phyloP scores from a whole-genome alignment of 2,113 vertebrate genomes.

The Rhea pennata region DNA sequence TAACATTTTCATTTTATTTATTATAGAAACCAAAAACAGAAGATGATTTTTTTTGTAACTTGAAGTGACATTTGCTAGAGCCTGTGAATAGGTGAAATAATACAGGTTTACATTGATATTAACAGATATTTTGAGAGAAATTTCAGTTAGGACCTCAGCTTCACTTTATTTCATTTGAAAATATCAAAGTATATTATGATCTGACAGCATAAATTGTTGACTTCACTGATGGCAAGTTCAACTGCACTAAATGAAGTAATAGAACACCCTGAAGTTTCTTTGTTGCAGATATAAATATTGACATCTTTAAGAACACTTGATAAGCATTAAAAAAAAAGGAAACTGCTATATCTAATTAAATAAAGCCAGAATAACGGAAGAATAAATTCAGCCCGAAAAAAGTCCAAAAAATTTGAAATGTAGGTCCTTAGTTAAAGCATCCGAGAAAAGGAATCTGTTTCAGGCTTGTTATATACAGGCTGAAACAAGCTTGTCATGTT shows the following conservation, averaged over 20 bases:
- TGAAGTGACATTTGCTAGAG: constrained; percentile 23
- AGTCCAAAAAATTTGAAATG: constrained; percentile 5
- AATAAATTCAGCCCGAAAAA: constrained; percentile 1
- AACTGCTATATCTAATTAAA: constrained; percentile 29
- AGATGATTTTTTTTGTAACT: neutral
- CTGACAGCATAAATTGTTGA: constrained; percentile 66
- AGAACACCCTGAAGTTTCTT: constrained; percentile 64
- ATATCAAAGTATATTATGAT: constrained; percentile 47
- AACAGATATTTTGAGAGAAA: constrained; percentile 44
- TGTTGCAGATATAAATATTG: constrained; percentile 47
- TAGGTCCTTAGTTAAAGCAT: constrained; percentile 43
- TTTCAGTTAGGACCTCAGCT: constrained; percentile 64
- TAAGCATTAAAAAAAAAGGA: constrained; percentile 50
- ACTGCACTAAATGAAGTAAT: constrained; percentile 24
- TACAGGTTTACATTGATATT: constrained; percentile 50
- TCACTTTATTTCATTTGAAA: constrained; percentile 67
- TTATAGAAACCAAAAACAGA: constrained; percentile 47
- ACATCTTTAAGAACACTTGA: constrained; percentile 19
- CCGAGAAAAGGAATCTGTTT: constrained; percentile 26
- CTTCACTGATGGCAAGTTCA: constrained; percentile 57
- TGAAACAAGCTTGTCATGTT: constrained; percentile 7
- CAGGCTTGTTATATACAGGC: constrained; percentile 26
- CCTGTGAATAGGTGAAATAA: constrained; percentile 42
- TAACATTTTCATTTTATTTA: constrained; percentile 3
- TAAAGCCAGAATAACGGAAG: constrained; percentile 1